These are phyloP conservation scores for Hyposoter didymator DNA, from an alignment of 2,888 invertebrate genomes.

Conservation along the genomic window DNA sequence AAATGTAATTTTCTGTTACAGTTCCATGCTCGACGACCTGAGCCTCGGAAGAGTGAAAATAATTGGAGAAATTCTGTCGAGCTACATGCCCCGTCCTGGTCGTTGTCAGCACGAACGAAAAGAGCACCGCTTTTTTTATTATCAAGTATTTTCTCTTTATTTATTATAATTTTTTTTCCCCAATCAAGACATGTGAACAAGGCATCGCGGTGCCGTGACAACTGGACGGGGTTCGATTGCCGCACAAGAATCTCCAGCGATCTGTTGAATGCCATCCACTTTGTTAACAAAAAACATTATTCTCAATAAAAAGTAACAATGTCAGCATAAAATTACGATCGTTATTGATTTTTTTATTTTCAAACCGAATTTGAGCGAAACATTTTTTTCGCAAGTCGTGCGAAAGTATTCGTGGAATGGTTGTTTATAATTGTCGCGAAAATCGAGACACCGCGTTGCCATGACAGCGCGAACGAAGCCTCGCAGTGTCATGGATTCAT, in stretches of 20 bases:
- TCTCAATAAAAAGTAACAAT: constrained; percentile 22
- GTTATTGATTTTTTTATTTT: neutral
- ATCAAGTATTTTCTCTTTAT: constrained; percentile 63
- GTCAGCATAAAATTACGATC: neutral
- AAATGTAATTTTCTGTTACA: constrained; percentile 19
- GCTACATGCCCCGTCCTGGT: constrained; percentile 43
- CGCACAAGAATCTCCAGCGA: constrained; percentile 49
- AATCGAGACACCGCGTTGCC: neutral
- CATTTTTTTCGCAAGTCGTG: neutral
- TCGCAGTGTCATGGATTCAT: constrained; percentile 23
- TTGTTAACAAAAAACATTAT: constrained; percentile 6
- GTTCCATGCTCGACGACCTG: constrained; percentile 47
- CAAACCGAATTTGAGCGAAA: neutral
- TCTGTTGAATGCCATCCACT: constrained; percentile 16
- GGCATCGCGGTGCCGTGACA: constrained; percentile 66
- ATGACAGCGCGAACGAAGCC: constrained; percentile 26
- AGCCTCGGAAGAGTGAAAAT: neutral
- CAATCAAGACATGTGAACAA: constrained; percentile 66
- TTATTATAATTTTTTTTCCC: constrained; percentile 46
- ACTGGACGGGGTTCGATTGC: constrained; percentile 48
- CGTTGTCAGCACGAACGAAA: constrained; percentile 64
- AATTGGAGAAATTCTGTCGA: constrained; percentile 42
- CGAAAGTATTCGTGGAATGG: neutral
- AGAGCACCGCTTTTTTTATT: constrained; percentile 66
- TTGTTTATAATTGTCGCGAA: neutral